phyloP scores from a whole-genome alignment of 2,888 invertebrate genomes.

The Anaspis maculata region DNA sequence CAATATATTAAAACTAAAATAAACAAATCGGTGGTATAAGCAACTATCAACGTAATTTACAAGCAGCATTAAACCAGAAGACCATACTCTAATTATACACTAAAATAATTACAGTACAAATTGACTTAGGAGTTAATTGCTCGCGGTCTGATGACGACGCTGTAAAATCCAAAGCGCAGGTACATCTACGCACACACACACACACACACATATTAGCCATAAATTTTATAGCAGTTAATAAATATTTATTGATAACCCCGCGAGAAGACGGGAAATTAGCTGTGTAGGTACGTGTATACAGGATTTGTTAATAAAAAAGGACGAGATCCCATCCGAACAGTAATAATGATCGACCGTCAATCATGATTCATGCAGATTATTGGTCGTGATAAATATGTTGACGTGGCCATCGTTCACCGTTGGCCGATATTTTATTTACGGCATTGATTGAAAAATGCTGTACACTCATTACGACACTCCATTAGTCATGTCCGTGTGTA shows the following conservation, averaged over 20 bases:
- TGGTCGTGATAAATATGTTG: too few relatives aligned
- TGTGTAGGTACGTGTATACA: too few relatives aligned
- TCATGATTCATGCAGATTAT: constrained; percentile 24
- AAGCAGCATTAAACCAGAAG: too few relatives aligned
- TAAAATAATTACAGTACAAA: constrained; percentile 12
- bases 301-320: too few relatives aligned
- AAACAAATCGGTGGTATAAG: too few relatives aligned
- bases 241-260: constrained; percentile 9
- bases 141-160: constrained; percentile 7
- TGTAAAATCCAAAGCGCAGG: constrained; percentile 10
- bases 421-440: constrained; percentile 19
- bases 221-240: constrained; percentile 13
- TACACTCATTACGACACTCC: constrained; percentile 15
- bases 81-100: constrained; percentile 12
- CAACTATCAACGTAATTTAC: too few relatives aligned
- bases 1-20: too few relatives aligned
- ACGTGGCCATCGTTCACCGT: constrained; percentile 19
- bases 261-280: too few relatives aligned
- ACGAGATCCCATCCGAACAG: too few relatives aligned
- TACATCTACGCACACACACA: too few relatives aligned
- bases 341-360: constrained; percentile 22
- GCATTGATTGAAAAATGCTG: constrained; percentile 19
- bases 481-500: too few relatives aligned
- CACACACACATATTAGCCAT: too few relatives aligned
- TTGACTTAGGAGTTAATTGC: constrained; percentile 12